phyloP scores from a whole-genome alignment of 2,888 invertebrate species.

The Phortica okadai region DNA sequence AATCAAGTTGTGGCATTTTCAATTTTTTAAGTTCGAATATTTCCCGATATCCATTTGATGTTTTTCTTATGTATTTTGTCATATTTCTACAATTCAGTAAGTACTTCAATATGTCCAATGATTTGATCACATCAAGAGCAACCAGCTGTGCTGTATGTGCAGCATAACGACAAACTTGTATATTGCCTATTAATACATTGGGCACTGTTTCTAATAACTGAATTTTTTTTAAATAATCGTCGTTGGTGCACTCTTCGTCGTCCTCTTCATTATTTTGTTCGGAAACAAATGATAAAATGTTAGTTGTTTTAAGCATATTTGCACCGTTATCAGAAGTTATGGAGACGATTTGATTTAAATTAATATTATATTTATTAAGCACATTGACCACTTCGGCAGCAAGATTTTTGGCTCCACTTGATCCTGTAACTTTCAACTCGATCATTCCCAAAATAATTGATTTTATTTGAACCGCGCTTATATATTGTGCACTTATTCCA shows the following conservation, averaged over 20 bases:
- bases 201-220: not conserved
- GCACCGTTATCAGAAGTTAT: slow-evolving; percentile 42
- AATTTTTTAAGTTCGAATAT: slow-evolving; percentile 18
- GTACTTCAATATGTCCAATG: not conserved
- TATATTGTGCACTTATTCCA: slow-evolving; percentile 39
- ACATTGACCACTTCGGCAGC: slow-evolving; percentile 31
- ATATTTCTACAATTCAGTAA: slow-evolving; percentile 1
- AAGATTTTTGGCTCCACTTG: slow-evolving; percentile 29
- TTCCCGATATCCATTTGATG: slow-evolving; percentile 12
- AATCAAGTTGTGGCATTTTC: slow-evolving; percentile 10
- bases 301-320: slow-evolving; percentile 38
- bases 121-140: slow-evolving; percentile 6
- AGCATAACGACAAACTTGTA: not conserved
- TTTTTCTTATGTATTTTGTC: slow-evolving; percentile 10
- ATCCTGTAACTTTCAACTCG: slow-evolving; percentile 34
- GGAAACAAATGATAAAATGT: slow-evolving; percentile 23
- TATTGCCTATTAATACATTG: not conserved
- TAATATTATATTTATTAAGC: slow-evolving; percentile 41
- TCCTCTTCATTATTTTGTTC: not conserved
- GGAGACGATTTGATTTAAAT: slow-evolving; percentile 40
- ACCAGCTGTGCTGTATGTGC: not conserved
- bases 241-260: not conserved
- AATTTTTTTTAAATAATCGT: not conserved
- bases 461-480: slow-evolving; percentile 13
- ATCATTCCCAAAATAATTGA: slow-evolving; percentile 39